Conservation (phyloP, 2,113 vertebrate genomes). For the Dicerorhinus sumatrensis region DNA sequence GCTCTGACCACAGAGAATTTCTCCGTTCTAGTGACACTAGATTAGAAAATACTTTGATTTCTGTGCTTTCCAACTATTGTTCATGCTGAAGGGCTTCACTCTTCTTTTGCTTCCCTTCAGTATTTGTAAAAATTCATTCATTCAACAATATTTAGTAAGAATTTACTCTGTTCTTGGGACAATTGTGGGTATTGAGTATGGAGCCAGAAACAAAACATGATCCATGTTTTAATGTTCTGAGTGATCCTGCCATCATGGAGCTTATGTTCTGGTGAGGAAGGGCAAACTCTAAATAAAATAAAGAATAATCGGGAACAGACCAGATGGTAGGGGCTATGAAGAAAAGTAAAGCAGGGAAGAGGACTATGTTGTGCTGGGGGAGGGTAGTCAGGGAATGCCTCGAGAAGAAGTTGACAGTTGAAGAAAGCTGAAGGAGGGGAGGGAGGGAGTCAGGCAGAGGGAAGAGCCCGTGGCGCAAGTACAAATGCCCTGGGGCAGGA, state of each 20-base stretch:
- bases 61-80: not conserved
- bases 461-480: too few relatives aligned
- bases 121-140: slow-evolving; percentile 3
- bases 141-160: not conserved
- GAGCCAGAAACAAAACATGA: not conserved
- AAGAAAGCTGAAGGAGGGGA: not conserved
- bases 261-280: not conserved
- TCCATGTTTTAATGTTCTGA: too few relatives aligned
- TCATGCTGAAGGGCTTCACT: not conserved
- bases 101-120: not conserved
- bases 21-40: not conserved
- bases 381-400: not conserved
- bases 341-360: not conserved
- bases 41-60: not conserved
- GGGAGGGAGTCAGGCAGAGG: not conserved
- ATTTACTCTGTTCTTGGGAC: not conserved
- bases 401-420: not conserved
- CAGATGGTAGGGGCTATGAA: not conserved
- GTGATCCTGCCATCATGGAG: not conserved
- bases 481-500: not conserved
- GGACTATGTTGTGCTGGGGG: rapidly evolving
- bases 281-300: not conserved
- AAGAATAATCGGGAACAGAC: not conserved
- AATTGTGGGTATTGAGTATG: not conserved
- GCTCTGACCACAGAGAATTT: not conserved